A percentile compares a stretch with the other conserved stretches of the same genome.
Conservation (phyloP, 2,888 invertebrate species). For the Sturmia bella region DNA sequence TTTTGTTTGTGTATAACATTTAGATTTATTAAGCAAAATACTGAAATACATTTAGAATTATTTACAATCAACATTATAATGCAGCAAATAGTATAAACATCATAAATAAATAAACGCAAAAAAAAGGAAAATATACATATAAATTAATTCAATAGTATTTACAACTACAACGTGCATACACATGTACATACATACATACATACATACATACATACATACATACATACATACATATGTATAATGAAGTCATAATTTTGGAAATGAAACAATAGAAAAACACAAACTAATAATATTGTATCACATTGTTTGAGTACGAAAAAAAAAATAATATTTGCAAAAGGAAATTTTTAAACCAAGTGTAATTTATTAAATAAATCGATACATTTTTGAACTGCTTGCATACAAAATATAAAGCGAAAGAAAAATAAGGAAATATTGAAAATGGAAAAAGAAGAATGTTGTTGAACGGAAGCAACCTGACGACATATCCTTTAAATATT, state of each 20-base stretch:
- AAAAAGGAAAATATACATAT: slow-evolving; percentile 17
- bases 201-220: background rate
- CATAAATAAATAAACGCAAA: slow-evolving; percentile 28
- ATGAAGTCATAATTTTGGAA: background rate
- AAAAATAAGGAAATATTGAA: background rate
- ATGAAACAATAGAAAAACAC: background rate
- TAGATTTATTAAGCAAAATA: slow-evolving; percentile 67
- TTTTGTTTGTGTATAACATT: slow-evolving; percentile 55
- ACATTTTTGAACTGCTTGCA: slow-evolving; percentile 25
- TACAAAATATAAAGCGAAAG: background rate
- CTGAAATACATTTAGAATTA: slow-evolving; percentile 59
- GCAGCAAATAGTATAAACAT: slow-evolving; percentile 53
- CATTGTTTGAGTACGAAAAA: background rate
- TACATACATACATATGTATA: background rate
- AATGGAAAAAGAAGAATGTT: background rate
- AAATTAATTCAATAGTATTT: background rate
- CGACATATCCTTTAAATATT: no score
- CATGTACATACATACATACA: no score
- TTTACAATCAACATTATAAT: slow-evolving; percentile 58
- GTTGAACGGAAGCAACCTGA: no score
- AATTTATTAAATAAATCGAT: slow-evolving; percentile 7
- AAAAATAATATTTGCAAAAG: slow-evolving; percentile 16
- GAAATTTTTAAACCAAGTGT: slow-evolving; percentile 13
- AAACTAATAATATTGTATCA: background rate
- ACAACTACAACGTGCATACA: background rate